Evolutionary conservation across 2,888 invertebrate species (phyloP), one percentile per base, ranked within the genome.

Genomic region (Coremacera marginata): DNA sequence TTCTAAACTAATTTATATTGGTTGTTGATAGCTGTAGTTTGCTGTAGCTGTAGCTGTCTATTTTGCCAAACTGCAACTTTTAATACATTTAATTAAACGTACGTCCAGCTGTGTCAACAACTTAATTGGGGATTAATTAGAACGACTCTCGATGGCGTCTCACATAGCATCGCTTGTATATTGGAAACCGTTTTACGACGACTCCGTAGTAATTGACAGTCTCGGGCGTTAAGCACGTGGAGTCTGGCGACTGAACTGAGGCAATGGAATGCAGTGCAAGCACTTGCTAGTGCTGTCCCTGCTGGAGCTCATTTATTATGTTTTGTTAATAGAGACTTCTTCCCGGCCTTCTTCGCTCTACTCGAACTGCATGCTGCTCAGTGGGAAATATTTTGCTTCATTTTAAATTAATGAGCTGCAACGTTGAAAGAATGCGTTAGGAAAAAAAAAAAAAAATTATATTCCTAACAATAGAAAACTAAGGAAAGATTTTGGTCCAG

Each of bases 111-210:
- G 82, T 79, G 81, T 80, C 81, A 78, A 78, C 80, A 84, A 86
- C 84, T 86, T 84, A 85, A 83, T 83, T 83, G 82, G 77, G 81
- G 80, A 82, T 83, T 83, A 83, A 83, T 83, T 82, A 81, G 79
- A 79, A 82, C 80, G 80, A 75, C 82, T 75, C 80, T 27, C 31
- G 63, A n/a, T 65, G n/a, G 34, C 34, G 63, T 31, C 63, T 9
- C 34, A 37, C 31, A 19, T 19, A 7, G 37, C n/a, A 8, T 9
- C n/a, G 63, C 9, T 9, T 34, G n/a, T 65, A 37, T 31, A 65
- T 65, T 31, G 63, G 63, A 34, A 27, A 65, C 16, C 27, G 16
- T 68, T 68, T 51, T 51, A 25, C 27, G 51, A n/a, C 27, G 11
- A 27, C 27, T 5, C 27, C 5, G 16, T 37, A 37, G 67, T 67